These are phyloP conservation scores for Aricia agestis DNA, from an alignment of 1,140 invertebrate genomes.

Conservation along the genomic window DNA sequence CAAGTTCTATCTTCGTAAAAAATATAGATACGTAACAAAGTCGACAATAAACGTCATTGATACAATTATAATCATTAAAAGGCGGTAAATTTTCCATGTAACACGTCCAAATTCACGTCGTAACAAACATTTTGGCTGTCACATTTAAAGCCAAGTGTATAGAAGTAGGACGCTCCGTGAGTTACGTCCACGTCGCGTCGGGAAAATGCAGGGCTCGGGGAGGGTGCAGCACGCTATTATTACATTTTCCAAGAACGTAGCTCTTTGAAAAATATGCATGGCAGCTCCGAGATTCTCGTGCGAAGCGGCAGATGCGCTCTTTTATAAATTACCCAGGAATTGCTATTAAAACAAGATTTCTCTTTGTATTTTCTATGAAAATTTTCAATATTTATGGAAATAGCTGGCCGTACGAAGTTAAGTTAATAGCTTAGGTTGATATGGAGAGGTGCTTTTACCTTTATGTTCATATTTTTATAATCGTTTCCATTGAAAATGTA, in stretches of 20 bases:
- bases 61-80: too few relatives aligned
- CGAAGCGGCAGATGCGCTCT: slow-evolving; percentile 25
- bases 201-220: slow-evolving; percentile 35
- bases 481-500: too few relatives aligned
- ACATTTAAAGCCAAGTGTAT: slow-evolving; percentile 8
- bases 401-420: neutral
- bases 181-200: neutral
- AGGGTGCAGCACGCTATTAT: slow-evolving; percentile 41
- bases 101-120: neutral
- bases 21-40: too few relatives aligned
- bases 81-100: too few relatives aligned
- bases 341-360: slow-evolving; percentile 15
- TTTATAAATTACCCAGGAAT: slow-evolving; percentile 20
- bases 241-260: slow-evolving; percentile 46
- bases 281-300: slow-evolving; percentile 28
- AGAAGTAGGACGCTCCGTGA: neutral
- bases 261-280: slow-evolving; percentile 45
- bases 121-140: neutral
- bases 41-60: too few relatives aligned
- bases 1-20: too few relatives aligned
- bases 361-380: neutral
- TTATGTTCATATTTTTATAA: too few relatives aligned
- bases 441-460: too few relatives aligned
- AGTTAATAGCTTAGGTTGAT: neutral
- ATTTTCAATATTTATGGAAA: neutral